Percentiles rank a stretch among this genome's conserved stretches.
Conservation (phyloP, 2,797 vertebrate species). For the Tokudaia muenninki region DNA sequence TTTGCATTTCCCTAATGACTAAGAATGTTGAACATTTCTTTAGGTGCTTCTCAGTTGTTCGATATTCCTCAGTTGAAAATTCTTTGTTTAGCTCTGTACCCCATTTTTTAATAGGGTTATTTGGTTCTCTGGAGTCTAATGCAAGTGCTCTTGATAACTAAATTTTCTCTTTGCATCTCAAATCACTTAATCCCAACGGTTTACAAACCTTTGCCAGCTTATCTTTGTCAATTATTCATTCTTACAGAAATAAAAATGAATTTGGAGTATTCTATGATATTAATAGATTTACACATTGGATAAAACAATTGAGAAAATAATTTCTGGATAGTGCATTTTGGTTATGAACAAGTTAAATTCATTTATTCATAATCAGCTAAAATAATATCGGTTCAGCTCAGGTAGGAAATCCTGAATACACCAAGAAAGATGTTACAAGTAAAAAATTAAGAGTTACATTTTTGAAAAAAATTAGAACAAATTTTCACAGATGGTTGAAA, state of each 20-base stretch:
- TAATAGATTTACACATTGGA: not conserved
- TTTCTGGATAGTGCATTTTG: not conserved
- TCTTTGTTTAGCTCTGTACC: too few relatives aligned
- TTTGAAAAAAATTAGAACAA: not conserved
- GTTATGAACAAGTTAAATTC: not conserved
- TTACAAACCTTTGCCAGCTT: not conserved
- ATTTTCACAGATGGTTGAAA: not conserved
- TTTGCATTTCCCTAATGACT: too few relatives aligned
- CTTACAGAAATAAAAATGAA: not conserved
- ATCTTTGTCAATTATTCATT: not conserved
- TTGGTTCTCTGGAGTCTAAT: too few relatives aligned
- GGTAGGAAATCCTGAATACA: not conserved
- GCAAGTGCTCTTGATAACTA: not conserved
- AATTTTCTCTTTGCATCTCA: not conserved
- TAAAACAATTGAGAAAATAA: not conserved
- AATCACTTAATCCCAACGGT: not conserved
- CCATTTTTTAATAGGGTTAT: too few relatives aligned
- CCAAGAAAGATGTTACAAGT: not conserved
- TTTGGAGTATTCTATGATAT: not conserved
- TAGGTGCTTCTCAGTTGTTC: too few relatives aligned
- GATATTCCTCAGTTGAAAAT: too few relatives aligned
- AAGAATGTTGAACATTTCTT: too few relatives aligned
- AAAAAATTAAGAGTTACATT: not conserved
- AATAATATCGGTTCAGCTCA: not conserved
- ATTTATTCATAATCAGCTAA: not conserved